These are phyloP conservation scores for Lathamus discolor DNA, from an alignment of 2,113 vertebrate genomes.

Conservation along the genomic window DNA sequence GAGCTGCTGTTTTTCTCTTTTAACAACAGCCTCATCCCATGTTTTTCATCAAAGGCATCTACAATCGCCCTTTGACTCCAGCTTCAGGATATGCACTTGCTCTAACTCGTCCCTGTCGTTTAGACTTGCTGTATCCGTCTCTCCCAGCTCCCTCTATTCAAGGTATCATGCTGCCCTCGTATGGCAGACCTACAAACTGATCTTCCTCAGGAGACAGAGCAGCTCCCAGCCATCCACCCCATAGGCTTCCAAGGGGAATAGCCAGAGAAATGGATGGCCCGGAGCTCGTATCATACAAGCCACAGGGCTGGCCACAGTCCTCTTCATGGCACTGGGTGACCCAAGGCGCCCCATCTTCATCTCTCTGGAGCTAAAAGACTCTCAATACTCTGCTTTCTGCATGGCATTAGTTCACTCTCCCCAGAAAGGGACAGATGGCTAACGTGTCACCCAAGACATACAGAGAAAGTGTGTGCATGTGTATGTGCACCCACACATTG, in stretches of 20 bases:
- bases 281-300: neutral
- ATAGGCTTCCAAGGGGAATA: fast-evolving
- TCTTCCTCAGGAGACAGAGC: neutral
- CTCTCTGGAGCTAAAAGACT: neutral
- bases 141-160: neutral
- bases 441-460: neutral
- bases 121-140: neutral
- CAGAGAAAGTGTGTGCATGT: fast-evolving
- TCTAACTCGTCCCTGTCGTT: neutral
- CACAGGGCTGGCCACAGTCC: neutral
- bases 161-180: conserved; percentile 39
- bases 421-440: neutral
- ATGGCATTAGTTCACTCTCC: neutral
- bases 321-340: neutral
- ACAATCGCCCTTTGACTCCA: neutral
- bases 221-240: neutral
- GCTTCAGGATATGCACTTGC: neutral
- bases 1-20: neutral
- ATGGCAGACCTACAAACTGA: conserved; percentile 28
- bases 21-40: neutral
- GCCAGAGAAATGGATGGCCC: neutral
- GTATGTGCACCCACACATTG: neutral
- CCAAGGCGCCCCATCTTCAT: neutral
- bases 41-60: neutral
- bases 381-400: neutral